Percentiles rank a stretch among this genome's conserved stretches.
phyloP scores from a whole-genome alignment of 2,888 invertebrate species.

The Athripsodes cinereus region DNA sequence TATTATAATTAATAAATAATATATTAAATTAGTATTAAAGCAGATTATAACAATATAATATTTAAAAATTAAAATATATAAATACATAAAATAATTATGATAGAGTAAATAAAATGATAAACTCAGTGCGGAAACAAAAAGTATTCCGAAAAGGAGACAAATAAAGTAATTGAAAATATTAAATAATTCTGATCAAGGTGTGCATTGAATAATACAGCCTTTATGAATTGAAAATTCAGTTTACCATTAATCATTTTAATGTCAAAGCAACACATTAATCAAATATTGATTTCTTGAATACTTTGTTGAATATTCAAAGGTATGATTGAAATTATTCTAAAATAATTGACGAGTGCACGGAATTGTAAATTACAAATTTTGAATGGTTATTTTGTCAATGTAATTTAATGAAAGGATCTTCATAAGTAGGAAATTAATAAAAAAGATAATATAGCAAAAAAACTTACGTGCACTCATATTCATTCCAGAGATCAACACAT shows the following conservation, averaged over 20 bases:
- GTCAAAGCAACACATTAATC: no score
- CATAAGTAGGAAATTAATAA: no score
- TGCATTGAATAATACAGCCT: not conserved
- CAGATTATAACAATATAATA: not conserved
- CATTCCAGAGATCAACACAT: conserved; percentile 96
- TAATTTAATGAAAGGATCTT: no score
- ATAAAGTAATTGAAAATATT: conserved; percentile 9
- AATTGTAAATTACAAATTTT: no score
- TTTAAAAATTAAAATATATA: conserved; percentile 7
- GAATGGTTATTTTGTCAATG: no score
- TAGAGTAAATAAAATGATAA: conserved; percentile 11
- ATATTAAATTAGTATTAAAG: conserved; percentile 1
- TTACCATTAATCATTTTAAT: not conserved
- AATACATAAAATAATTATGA: conserved; percentile 6
- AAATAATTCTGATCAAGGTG: not conserved
- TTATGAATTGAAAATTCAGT: conserved; percentile 7
- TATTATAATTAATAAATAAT: not conserved
- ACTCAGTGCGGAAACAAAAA: conserved; percentile 39
- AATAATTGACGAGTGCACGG: no score
- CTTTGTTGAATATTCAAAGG: no score
- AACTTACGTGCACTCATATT: conserved; percentile 97
- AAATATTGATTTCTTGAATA: no score
- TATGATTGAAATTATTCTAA: no score
- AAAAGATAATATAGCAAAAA: conserved; percentile 10
- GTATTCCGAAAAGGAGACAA: conserved; percentile 5